Conservation (phyloP, 2,113 vertebrate species). For the Sinocyclocheilus anophthalmus region DNA sequence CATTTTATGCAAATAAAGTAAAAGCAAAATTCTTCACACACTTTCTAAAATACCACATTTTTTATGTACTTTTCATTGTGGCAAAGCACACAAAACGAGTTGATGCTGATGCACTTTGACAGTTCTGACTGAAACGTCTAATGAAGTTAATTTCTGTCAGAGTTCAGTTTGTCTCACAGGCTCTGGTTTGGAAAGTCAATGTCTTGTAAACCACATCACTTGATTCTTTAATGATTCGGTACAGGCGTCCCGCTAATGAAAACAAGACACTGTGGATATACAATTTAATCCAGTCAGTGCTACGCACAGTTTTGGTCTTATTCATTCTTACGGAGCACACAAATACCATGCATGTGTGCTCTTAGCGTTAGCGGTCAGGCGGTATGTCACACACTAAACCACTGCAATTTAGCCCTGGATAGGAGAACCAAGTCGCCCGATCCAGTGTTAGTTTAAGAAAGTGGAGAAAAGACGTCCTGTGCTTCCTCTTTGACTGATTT, state of each 20-base stretch:
- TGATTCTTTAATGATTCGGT: slow-evolving; percentile 8
- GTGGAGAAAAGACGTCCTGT: neutral
- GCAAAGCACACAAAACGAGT: neutral
- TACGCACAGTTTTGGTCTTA: neutral
- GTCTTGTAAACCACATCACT: slow-evolving; percentile 19
- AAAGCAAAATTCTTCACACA: neutral
- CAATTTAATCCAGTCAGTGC: slow-evolving; percentile 5
- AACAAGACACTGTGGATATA: neutral
- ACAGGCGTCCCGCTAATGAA: neutral
- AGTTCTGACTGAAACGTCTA: slow-evolving; percentile 1
- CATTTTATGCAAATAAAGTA: neutral
- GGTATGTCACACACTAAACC: neutral
- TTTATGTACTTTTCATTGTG: neutral
- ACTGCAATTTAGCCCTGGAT: neutral
- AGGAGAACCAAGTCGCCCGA: neutral
- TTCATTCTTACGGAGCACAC: slow-evolving; percentile 1
- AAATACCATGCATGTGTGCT: neutral
- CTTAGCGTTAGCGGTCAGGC: neutral
- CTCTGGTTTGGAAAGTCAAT: neutral
- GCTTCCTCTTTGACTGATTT: neutral
- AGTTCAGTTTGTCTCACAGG: slow-evolving; percentile 19
- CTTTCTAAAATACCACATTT: neutral
- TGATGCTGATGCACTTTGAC: neutral
- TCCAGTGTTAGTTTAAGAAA: neutral
- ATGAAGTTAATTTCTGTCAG: slow-evolving; percentile 18